Conservation (phyloP, 2,888 invertebrate species). For the Trichogramma evanescens region DNA sequence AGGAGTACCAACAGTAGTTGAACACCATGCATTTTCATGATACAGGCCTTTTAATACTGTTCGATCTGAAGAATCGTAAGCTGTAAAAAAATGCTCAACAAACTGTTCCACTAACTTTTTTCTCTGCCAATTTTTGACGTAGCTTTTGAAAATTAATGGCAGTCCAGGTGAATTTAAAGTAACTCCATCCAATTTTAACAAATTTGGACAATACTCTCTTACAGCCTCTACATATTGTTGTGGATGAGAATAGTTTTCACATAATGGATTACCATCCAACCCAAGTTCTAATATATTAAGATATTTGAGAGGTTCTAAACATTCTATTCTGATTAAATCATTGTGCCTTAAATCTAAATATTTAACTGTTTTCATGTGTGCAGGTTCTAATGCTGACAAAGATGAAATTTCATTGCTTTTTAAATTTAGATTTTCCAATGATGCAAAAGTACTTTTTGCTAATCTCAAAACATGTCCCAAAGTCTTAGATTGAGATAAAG, state of each 20-base stretch:
- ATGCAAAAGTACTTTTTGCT: constrained; percentile 30
- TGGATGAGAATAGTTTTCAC: constrained; percentile 57
- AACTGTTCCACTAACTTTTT: constrained; percentile 55
- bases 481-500: constrained; percentile 49
- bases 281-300: constrained; percentile 51
- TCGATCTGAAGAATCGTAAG: constrained; percentile 59
- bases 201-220: constrained; percentile 50
- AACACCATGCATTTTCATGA: constrained; percentile 57
- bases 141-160: constrained; percentile 29
- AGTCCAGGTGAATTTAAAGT: constrained; percentile 26
- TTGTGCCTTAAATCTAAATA: constrained; percentile 42
- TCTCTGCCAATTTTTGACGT: constrained; percentile 24
- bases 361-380: constrained; percentile 29
- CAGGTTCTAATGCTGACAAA: constrained; percentile 27
- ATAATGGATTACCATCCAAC: constrained; percentile 67
- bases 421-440: constrained; percentile 34
- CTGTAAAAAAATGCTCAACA: constrained; percentile 58
- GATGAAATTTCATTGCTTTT: constrained; percentile 32
- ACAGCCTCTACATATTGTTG: constrained; percentile 55
- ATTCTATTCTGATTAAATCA: constrained; percentile 32
- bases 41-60: constrained; percentile 55
- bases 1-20: constrained; percentile 48
- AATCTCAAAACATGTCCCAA: constrained; percentile 48
- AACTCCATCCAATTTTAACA: constrained; percentile 54
- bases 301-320: constrained; percentile 37